Evolutionary conservation across 2,888 invertebrate species (phyloP).

Genomic region (Aricia artaxerxes): DNA sequence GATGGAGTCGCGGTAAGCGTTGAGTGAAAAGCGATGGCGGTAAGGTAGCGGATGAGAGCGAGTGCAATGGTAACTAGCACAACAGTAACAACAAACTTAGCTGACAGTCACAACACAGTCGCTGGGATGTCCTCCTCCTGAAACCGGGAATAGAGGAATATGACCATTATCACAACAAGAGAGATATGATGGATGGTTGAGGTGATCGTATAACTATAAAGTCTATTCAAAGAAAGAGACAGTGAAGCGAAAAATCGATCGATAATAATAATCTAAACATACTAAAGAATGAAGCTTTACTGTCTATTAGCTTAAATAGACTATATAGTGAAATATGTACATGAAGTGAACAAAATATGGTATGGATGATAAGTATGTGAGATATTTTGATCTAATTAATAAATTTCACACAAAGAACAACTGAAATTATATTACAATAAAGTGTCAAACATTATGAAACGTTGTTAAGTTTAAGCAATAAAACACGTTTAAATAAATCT

Average conservation of each 20-base stretch:
- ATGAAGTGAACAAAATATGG: not conserved
- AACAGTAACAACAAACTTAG: constrained; percentile 74
- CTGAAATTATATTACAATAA: not conserved
- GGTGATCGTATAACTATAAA: not conserved
- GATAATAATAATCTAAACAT: no score
- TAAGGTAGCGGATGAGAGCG: constrained; percentile 71
- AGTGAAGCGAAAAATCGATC: not conserved
- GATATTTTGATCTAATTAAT: not conserved
- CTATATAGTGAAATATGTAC: not conserved
- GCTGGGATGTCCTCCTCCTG: constrained; percentile 78
- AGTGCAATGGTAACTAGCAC: constrained; percentile 69
- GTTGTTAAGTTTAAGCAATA: not conserved
- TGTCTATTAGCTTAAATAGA: not conserved
- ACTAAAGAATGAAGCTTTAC: no score
- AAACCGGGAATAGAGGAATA: constrained; percentile 41
- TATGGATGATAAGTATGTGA: not conserved
- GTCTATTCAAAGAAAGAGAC: not conserved
- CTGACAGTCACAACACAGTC: constrained; percentile 72
- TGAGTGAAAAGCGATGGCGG: constrained; percentile 62
- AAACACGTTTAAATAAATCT: not conserved
- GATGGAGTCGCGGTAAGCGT: constrained; percentile 52
- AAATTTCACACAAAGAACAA: not conserved
- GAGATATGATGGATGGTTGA: not conserved
- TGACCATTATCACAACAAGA: constrained; percentile 7
- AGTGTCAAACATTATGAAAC: not conserved